Percentiles rank a stretch among this genome's conserved stretches.
Evolutionary conservation across 1,140 invertebrate genomes (phyloP).

Genomic region (Drosophila bocqueti): DNA sequence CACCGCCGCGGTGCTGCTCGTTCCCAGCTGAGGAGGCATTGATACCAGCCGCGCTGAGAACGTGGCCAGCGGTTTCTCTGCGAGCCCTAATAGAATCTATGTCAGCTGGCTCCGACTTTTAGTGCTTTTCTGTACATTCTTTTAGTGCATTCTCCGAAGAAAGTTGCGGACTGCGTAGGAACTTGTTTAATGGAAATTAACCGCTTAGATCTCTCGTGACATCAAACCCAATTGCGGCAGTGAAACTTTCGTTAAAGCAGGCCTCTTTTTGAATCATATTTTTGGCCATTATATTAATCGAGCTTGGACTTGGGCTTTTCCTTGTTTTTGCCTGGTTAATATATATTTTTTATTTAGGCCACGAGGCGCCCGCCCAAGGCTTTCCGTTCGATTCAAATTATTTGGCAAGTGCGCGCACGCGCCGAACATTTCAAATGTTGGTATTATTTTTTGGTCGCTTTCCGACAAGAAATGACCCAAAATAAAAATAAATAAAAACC

Average conservation of each 20-base stretch:
- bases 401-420: conserved; percentile 75
- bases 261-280: conserved; percentile 33
- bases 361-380: conserved; percentile 65
- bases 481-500: conserved; percentile 31
- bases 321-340: conserved; percentile 28
- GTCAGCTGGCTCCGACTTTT: conserved; percentile 28
- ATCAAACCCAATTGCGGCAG: conserved; percentile 58
- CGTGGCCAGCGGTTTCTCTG: conserved; percentile 44
- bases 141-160: conserved; percentile 48
- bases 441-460: conserved; percentile 35
- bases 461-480: conserved; percentile 40
- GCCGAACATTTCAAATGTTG: conserved; percentile 71
- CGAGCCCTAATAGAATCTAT: conserved; percentile 37
- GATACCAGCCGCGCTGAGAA: conserved; percentile 38
- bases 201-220: conserved; percentile 53
- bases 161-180: conserved; percentile 59
- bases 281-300: conserved; percentile 36
- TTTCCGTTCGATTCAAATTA: conserved; percentile 63
- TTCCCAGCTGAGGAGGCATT: conserved; percentile 37
- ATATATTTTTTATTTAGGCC: conserved; percentile 72
- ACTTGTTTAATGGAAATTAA: conserved; percentile 60
- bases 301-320: conserved; percentile 24
- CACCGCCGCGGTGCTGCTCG: conserved; percentile 20
- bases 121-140: conserved; percentile 27
- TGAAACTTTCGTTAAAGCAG: conserved; percentile 50